A percentile compares a stretch with the other conserved stretches of the same genome.
phyloP scores from a whole-genome alignment of 2,888 invertebrate genomes.

The Acleris sparsana region DNA sequence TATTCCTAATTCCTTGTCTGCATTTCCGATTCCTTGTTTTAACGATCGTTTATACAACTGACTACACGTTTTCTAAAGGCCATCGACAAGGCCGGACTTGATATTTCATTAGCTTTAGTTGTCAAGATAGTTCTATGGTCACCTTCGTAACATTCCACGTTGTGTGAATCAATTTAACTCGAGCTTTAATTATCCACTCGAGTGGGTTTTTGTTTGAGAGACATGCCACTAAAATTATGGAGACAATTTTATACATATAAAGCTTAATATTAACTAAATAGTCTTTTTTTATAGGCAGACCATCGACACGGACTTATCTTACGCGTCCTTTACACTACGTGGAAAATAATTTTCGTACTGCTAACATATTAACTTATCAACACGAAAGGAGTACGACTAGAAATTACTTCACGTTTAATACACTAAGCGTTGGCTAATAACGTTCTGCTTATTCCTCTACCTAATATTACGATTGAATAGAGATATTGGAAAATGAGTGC shows the following conservation, averaged over 20 bases:
- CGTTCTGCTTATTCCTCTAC: conserved; percentile 41
- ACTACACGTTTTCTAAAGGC: conserved; percentile 45
- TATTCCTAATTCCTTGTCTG: conserved; percentile 38
- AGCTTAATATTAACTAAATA: conserved; percentile 79
- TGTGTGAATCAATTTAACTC: background rate
- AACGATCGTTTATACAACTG: conserved; percentile 25
- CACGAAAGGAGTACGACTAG: conserved; percentile 80
- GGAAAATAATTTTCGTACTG: conserved; percentile 78
- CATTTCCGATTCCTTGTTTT: conserved; percentile 32
- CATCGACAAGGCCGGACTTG: conserved; percentile 57
- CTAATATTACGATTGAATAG: conserved; percentile 40
- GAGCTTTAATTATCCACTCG: conserved; percentile 13
- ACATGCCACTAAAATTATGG: conserved; percentile 67
- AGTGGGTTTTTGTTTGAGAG: conserved; percentile 53
- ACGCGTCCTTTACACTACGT: conserved; percentile 55
- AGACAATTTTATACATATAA: conserved; percentile 64
- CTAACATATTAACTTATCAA: conserved; percentile 76
- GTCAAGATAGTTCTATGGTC: conserved; percentile 41
- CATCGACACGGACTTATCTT: conserved; percentile 62
- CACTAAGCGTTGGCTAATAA: conserved; percentile 33
- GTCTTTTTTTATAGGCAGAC: conserved; percentile 75
- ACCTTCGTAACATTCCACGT: conserved; percentile 18
- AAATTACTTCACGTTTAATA: conserved; percentile 63
- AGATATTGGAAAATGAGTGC: conserved; percentile 46
- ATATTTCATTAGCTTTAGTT: conserved; percentile 46